Evolutionary conservation across 2,113 vertebrate species (phyloP).

Genomic region (Triplophysa tibetana): DNA sequence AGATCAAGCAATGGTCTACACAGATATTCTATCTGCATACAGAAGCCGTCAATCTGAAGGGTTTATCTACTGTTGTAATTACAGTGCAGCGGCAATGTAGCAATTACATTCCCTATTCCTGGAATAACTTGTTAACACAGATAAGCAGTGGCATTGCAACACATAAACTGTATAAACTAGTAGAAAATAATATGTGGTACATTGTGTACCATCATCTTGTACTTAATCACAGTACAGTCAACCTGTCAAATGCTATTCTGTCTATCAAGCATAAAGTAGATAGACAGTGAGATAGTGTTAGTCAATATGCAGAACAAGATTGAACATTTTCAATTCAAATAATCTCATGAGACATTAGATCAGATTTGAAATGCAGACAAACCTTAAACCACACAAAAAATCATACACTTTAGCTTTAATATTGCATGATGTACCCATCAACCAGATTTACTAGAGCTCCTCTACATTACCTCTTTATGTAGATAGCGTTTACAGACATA

Average conservation of each 20-base stretch:
- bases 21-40: too few species aligned
- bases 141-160: background rate
- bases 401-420: background rate
- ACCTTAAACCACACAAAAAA: background rate
- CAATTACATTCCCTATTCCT: constrained; percentile 19
- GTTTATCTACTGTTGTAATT: background rate
- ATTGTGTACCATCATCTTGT: background rate
- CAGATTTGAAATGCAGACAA: background rate
- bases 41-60: background rate
- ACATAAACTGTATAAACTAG: too few species aligned
- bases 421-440: background rate
- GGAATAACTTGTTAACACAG: constrained; percentile 8
- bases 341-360: background rate
- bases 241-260: background rate
- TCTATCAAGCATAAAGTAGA: background rate
- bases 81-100: background rate
- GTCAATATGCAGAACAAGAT: too few species aligned
- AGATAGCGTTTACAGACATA: background rate
- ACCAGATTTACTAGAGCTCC: too few species aligned
- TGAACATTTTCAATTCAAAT: background rate
- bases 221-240: background rate
- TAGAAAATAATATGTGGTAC: too few species aligned
- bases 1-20: too few species aligned
- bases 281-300: background rate
- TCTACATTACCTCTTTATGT: background rate